A percentile compares a stretch with the other conserved stretches of the same genome.
Conservation (phyloP, 2,797 vertebrate species). For the Eulemur rubriventer region DNA sequence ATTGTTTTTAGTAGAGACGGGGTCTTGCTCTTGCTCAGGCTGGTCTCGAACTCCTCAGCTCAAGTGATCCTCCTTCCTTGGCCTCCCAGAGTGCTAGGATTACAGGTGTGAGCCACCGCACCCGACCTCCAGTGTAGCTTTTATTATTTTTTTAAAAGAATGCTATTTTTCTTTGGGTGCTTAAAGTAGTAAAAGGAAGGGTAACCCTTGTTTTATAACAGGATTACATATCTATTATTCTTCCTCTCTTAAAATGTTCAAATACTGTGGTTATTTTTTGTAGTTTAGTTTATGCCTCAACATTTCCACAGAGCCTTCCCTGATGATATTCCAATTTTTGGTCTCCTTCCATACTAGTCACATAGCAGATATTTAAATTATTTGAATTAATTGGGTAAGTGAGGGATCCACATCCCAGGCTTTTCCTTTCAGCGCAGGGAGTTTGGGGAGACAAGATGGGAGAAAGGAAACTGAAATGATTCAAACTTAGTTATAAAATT, state of each 20-base stretch:
- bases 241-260: not conserved
- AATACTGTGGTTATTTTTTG: not conserved
- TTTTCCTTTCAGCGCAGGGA: not conserved
- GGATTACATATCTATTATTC: not conserved
- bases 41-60: too few species aligned
- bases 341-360: not conserved
- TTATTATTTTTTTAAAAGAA: not conserved
- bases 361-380: not conserved
- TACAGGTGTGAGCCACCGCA: too few species aligned
- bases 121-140: not conserved
- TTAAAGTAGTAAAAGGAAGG: not conserved
- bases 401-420: not conserved
- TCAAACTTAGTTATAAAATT: constrained; percentile 11
- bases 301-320: not conserved
- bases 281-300: not conserved
- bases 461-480: not conserved
- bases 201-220: not conserved
- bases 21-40: too few species aligned
- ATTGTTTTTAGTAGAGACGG: too few species aligned
- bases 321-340: not conserved
- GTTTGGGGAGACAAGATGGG: not conserved
- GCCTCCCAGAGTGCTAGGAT: too few species aligned
- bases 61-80: too few species aligned
- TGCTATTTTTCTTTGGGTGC: not conserved
- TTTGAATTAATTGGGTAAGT: not conserved